phyloP scores from a whole-genome alignment of 2,797 vertebrate genomes.

The Uromys caudimaculatus region DNA sequence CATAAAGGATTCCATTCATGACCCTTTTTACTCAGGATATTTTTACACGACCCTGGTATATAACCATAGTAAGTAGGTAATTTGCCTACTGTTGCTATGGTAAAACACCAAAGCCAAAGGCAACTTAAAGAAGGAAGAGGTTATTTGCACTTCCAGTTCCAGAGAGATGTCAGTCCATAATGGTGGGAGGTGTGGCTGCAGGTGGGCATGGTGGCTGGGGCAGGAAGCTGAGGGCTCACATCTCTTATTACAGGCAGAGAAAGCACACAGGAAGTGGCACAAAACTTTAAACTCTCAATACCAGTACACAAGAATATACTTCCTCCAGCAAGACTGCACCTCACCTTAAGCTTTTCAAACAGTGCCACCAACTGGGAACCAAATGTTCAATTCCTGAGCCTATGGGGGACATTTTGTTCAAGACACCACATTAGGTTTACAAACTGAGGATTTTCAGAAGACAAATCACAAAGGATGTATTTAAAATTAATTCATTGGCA shows the following conservation, averaged over 20 bases:
- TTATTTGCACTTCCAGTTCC: not conserved
- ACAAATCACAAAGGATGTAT: not conserved
- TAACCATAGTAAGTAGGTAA: not conserved
- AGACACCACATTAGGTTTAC: not conserved
- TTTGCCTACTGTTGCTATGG: not conserved
- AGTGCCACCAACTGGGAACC: not conserved
- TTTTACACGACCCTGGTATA: not conserved
- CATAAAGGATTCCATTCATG: not conserved
- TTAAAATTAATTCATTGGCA: not conserved
- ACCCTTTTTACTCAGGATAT: not conserved
- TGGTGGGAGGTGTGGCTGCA: not conserved
- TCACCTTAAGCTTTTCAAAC: not conserved
- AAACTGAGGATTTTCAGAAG: not conserved
- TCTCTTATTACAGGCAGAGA: not conserved
- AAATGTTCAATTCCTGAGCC: not conserved
- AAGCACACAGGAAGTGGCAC: not conserved
- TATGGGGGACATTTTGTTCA: not conserved
- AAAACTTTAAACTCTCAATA: not conserved
- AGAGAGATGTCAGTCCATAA: not conserved
- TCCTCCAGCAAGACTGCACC: not conserved
- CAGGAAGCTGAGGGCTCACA: not conserved
- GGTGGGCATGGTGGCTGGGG: not conserved
- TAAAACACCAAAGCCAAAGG: not conserved
- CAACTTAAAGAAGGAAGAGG: not conserved
- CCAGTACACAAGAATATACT: not conserved